Conservation (phyloP, 2,113 vertebrate species). For the Athene noctua region DNA sequence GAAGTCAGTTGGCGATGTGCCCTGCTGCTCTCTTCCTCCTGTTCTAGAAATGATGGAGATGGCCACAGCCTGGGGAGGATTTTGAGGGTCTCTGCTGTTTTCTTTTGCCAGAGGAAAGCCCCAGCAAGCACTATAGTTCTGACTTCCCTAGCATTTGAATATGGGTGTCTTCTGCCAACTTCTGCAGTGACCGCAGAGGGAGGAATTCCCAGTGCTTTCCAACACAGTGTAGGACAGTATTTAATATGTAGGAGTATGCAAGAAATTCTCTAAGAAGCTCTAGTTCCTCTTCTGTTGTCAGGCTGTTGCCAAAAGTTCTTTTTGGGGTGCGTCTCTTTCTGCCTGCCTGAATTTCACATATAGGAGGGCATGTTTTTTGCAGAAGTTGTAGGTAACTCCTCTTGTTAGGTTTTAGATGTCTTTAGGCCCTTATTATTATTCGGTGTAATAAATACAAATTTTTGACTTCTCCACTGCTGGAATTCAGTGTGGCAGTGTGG, state of each 20-base stretch:
- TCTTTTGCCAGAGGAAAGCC: not conserved
- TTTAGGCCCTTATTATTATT: not conserved
- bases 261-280: not conserved
- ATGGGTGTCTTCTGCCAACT: not conserved
- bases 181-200: not conserved
- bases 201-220: not conserved
- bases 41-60: not conserved
- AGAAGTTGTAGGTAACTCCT: not conserved
- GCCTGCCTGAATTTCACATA: not conserved
- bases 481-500: not conserved
- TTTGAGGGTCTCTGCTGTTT: not conserved
- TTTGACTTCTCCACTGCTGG: not conserved
- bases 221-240: not conserved
- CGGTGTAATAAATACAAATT: not conserved
- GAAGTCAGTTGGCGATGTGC: not conserved
- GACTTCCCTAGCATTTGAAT: not conserved
- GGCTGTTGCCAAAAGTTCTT: not conserved
- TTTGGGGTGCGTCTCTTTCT: not conserved
- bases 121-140: fast-evolving
- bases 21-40: not conserved
- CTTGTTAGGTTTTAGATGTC: not conserved
- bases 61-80: not conserved
- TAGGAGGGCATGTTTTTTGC: not conserved
- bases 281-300: not conserved
- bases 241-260: not conserved